phyloP scores from a whole-genome alignment of 2,888 invertebrate species.

The Brachyptera risi region DNA sequence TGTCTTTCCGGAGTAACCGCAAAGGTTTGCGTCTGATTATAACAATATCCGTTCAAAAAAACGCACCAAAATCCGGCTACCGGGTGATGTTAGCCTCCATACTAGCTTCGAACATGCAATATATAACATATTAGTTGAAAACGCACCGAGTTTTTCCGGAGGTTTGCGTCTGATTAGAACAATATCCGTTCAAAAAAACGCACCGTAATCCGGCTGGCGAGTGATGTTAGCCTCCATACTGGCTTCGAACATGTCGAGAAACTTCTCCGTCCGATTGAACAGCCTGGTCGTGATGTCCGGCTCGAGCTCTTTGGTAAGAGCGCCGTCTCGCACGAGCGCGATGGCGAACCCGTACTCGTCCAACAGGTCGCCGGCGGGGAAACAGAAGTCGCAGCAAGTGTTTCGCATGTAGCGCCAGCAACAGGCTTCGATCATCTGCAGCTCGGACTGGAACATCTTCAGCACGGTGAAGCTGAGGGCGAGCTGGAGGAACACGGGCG shows the following conservation, averaged over 20 bases:
- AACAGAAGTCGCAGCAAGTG: conserved; percentile 11
- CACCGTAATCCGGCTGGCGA: too few relatives aligned
- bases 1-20: too few relatives aligned
- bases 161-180: too few relatives aligned
- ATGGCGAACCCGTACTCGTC: conserved; percentile 20
- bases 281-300: conserved; percentile 19
- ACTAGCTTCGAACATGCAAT: too few relatives aligned
- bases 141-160: too few relatives aligned
- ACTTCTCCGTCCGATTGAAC: conserved; percentile 7
- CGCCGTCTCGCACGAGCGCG: neutral
- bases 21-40: too few relatives aligned
- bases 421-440: conserved; percentile 5
- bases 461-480: conserved; percentile 20
- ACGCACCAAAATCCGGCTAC: too few relatives aligned
- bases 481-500: conserved; percentile 6
- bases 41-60: too few relatives aligned
- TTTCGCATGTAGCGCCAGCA: conserved; percentile 22
- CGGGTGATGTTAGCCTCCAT: too few relatives aligned
- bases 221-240: conserved; percentile 17
- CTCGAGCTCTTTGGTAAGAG: conserved; percentile 9
- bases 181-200: too few relatives aligned
- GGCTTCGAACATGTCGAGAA: conserved; percentile 20
- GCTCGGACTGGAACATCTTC: conserved; percentile 16
- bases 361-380: conserved; percentile 22
- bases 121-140: too few relatives aligned